These are phyloP conservation scores for Coelopa pilipes DNA, from an alignment of 2,888 invertebrate species.

Conservation along the genomic window DNA sequence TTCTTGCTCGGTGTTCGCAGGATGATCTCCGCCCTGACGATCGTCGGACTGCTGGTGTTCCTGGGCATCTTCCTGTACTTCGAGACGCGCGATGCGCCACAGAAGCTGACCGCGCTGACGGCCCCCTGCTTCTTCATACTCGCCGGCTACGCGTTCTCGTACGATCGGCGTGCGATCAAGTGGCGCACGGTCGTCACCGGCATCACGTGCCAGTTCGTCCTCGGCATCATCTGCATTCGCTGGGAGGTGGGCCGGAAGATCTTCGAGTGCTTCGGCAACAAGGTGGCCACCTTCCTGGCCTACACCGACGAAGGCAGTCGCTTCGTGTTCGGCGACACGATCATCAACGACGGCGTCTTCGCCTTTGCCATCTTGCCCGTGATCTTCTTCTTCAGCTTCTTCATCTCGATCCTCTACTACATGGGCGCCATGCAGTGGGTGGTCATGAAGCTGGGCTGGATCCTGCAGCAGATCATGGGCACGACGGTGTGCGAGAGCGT, in stretches of 20 bases:
- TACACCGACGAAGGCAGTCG: constrained; percentile 83
- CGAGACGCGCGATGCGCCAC: constrained; percentile 72
- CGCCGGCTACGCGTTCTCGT: constrained; percentile 74
- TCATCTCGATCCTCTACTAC: constrained; percentile 89
- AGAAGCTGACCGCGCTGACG: constrained; percentile 75
- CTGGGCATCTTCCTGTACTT: constrained; percentile 73
- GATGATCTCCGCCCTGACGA: constrained; percentile 66
- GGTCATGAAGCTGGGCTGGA: constrained; percentile 81
- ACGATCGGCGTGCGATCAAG: constrained; percentile 72
- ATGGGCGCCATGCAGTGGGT: constrained; percentile 89
- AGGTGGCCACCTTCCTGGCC: constrained; percentile 79
- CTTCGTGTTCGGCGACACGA: constrained; percentile 83
- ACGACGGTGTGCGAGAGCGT: constrained; percentile 96
- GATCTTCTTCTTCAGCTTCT: constrained; percentile 93
- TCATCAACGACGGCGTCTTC: constrained; percentile 76
- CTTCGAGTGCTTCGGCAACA: constrained; percentile 71
- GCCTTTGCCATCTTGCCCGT: constrained; percentile 92
- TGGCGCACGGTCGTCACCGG: constrained; percentile 88
- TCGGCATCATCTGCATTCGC: constrained; percentile 86
- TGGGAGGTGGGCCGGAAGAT: constrained; percentile 82
- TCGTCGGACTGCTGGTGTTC: constrained; percentile 67
- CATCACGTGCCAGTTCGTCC: constrained; percentile 82
- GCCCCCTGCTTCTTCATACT: constrained; percentile 75
- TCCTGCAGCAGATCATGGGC: constrained; percentile 77
- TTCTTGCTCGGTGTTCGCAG: constrained; percentile 61